Evolutionary conservation across 2,797 vertebrate species (phyloP).

Genomic region (Cynopterus sphinx): DNA sequence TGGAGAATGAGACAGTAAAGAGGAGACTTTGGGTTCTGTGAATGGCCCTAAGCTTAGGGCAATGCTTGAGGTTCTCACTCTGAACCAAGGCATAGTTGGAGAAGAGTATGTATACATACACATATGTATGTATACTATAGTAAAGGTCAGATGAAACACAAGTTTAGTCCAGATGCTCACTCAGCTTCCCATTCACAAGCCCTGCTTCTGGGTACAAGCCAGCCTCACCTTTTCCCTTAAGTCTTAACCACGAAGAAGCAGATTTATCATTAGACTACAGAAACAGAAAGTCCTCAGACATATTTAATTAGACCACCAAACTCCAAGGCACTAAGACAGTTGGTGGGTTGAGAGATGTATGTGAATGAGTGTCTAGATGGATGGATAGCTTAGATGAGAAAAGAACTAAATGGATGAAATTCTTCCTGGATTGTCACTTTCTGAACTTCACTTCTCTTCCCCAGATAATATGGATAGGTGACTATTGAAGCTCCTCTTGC

Average conservation of each 20-base stretch:
- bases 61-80: neutral
- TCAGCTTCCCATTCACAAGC: neutral
- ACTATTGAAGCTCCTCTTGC: neutral
- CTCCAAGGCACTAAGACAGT: neutral
- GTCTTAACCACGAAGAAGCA: neutral
- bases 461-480: neutral
- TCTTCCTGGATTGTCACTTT: neutral
- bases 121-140: neutral
- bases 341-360: neutral
- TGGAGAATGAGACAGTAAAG: neutral
- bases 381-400: too few species aligned
- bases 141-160: neutral
- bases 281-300: neutral
- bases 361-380: neutral
- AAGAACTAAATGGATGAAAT: neutral
- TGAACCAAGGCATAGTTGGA: neutral
- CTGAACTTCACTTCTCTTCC: neutral
- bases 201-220: neutral
- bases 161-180: neutral
- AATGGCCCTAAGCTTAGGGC: neutral
- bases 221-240: neutral
- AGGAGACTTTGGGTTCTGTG: neutral
- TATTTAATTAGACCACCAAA: neutral
- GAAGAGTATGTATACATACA: neutral
- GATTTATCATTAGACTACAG: neutral